Conservation (phyloP, 2,113 vertebrate genomes). For the Phyllopteryx taeniolatus region DNA sequence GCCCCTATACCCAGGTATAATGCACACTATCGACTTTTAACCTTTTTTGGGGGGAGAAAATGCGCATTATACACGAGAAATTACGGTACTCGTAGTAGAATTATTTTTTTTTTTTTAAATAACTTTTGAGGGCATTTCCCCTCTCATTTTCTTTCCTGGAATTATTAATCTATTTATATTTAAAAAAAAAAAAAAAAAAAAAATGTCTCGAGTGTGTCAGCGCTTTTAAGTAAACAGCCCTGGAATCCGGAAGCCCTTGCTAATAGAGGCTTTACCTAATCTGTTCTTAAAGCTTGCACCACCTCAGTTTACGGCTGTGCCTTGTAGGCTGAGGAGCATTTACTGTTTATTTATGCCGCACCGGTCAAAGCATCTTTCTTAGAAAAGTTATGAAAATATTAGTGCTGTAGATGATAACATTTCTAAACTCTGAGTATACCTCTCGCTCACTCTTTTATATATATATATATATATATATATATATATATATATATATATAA, state of each 20-base stretch:
- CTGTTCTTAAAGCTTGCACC: slow-evolving; percentile 72
- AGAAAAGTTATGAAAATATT: too few relatives aligned
- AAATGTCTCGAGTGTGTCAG: slow-evolving; percentile 33
- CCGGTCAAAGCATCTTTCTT: slow-evolving; percentile 30
- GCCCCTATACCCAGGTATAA: too few relatives aligned
- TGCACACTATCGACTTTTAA: too few relatives aligned
- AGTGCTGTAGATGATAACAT: too few relatives aligned
- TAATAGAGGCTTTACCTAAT: slow-evolving; percentile 80
- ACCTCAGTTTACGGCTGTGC: slow-evolving; percentile 66
- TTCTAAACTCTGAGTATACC: too few relatives aligned
- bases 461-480: too few relatives aligned
- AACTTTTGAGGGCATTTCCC: neutral
- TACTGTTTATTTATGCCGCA: slow-evolving; percentile 76
- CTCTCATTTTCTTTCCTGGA: neutral
- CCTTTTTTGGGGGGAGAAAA: too few relatives aligned
- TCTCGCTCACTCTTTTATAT: too few relatives aligned
- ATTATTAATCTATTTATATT: neutral
- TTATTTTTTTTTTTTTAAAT: neutral
- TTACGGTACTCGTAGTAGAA: neutral
- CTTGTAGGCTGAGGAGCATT: slow-evolving; percentile 57
- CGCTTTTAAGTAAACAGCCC: slow-evolving; percentile 71
- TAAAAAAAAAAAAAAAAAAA: slow-evolving; percentile 13
- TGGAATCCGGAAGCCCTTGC: slow-evolving; percentile 70
- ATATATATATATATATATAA: too few relatives aligned
- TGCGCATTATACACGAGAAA: too few relatives aligned